Base-by-base conservation (phyloP, 2,113 vertebrate genomes). In the Dendropsophus ebraccatus region DNA sequence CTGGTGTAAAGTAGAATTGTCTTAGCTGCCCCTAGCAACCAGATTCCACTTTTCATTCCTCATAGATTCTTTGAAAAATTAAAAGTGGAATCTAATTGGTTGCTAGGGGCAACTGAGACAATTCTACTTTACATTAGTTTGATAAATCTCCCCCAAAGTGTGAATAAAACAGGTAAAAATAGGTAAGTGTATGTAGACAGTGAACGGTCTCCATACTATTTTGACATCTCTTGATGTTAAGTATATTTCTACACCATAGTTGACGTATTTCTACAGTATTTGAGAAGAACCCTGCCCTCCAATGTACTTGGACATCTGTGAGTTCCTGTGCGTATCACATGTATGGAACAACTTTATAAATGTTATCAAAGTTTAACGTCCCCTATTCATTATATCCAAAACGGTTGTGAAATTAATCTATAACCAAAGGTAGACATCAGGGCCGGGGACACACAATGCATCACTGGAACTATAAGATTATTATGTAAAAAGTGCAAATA, bases 401-500 rank as follows among this genome's bases (percentile, higher is more conserved):
- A 37, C 76, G 60, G 54, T 35, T 60, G 77, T 14, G 58, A 62
- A 62, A 62, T 28, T 62, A 81, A 81, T 62, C 58, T 62, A 28
- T 81, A 81, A 81, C 56, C 78, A 65, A 2, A 65, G n/a, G 56
- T 45, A 81, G 35, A 60, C 77, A 41, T 28, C 9, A 23, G 21
- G 35, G 17, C 76, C 54, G 25, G 54, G 13, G 50, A 47, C 56
- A 62, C 35, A 65, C 78, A 81, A 81, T 81, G 78, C 54, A 47
- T 1, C 35, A 19, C 56, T 62, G 41, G 56, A 25, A 62, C 54
- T 45, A 25, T 28, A 41, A 80, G 78, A 81, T 81, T 81, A 47
- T 81, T 81, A 81, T 81, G 67, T 62, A 81, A 62, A 62, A 41
- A 81, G 41, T 41, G 37, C 78, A 81, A 81, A 81, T 81, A 81